Evolutionary conservation across 2,797 vertebrate genomes (phyloP), one percentile per base, ranked within the genome.

Genomic region (Peromyscus melanophrys): DNA sequence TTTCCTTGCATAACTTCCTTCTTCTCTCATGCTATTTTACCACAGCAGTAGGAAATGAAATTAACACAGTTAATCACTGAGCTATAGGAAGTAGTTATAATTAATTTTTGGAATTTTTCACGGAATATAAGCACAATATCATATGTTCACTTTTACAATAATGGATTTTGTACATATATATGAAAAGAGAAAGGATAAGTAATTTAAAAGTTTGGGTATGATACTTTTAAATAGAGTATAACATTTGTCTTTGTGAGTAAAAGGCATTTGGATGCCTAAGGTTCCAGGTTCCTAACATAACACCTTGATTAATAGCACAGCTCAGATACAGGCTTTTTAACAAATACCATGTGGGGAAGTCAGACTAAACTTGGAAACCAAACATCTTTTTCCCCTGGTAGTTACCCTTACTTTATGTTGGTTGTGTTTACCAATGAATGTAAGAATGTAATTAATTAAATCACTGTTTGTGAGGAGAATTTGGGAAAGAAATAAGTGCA

Each of bases 371-470:
- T 3, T 93, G 49, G 40, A 83, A 96, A 52, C 46, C 76, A 97
- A 34, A 57, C 0, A 93, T 96, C 11, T 49, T 98, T 93, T 89
- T 71, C 94, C 49, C 12, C 7, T 96, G 75, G 67, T 65, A 96
- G 76, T 94, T 96, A 63, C 3, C 27, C 19, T 83, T 84, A 80
- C 63, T 88, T 95, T 96, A 90, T 5, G 52, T 55, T 93, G 31
- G 59, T 61, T 98, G 19, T 85, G 86, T 96, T 95, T 90, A 93
- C 9, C 25, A 92, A 27, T 19, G 69, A 95, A 82, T 93, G 34
- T 96, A 96, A 93, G 75, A 95, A 83, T 34, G 69, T 37, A 92
- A 93, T 96, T 95, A 98, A 96, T 97, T 78, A 89, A 89, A 37
- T 92, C 9, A 49, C 61, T 83, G 77, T 93, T 94, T 96, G 63